Evolutionary conservation across 2,113 vertebrate genomes (phyloP).

Genomic region (Equus quagga): DNA sequence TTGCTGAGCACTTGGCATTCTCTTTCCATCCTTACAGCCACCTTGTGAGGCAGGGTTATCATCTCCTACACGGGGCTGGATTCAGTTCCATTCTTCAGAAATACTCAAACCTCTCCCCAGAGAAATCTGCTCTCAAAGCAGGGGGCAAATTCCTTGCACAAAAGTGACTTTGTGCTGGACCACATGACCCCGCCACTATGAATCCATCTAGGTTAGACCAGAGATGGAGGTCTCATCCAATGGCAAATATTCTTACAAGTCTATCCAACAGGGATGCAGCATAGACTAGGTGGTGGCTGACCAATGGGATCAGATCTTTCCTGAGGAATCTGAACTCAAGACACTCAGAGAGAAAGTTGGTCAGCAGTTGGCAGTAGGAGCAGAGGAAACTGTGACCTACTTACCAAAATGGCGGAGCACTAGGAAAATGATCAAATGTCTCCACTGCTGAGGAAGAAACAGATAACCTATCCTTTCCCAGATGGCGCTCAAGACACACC

Average conservation of each 20-base stretch:
- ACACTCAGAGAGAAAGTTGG: not conserved
- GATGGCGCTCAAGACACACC: rapidly evolving
- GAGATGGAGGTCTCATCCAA: not conserved
- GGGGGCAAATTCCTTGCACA: not conserved
- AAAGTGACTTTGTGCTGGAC: not conserved
- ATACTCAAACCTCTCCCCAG: not conserved
- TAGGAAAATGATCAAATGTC: not conserved
- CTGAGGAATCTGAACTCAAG: not conserved
- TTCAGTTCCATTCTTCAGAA: not conserved
- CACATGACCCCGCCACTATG: not conserved
- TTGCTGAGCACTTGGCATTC: not conserved
- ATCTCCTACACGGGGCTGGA: not conserved
- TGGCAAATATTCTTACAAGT: not conserved
- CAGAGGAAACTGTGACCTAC: not conserved
- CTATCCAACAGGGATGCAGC: not conserved
- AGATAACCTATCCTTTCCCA: not conserved
- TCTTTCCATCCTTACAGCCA: not conserved
- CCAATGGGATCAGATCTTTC: not conserved
- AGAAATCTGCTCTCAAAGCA: not conserved
- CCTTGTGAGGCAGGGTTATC: not conserved
- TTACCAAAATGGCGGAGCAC: not conserved
- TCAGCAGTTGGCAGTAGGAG: not conserved
- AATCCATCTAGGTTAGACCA: not conserved
- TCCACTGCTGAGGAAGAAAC: not conserved
- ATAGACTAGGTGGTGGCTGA: not conserved